These are phyloP conservation scores for Atlantisia rogersi DNA, from an alignment of 2,113 vertebrate species.

Conservation along the genomic window DNA sequence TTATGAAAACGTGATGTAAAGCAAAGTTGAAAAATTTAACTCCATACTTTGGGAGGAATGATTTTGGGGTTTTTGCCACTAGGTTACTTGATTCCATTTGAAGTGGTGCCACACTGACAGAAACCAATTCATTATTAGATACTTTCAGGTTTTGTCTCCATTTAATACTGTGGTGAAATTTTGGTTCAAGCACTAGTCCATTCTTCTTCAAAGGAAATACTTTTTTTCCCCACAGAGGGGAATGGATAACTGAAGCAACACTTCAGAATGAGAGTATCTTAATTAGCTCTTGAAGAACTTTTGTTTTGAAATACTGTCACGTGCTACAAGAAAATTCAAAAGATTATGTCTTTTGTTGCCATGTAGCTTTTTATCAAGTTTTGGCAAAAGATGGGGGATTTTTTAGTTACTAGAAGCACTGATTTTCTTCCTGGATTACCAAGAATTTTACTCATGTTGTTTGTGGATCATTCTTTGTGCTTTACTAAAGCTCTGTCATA, in stretches of 20 bases:
- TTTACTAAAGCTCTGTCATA: slow-evolving; percentile 23
- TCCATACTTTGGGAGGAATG: not conserved
- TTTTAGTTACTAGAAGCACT: not conserved
- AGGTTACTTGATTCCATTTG: not conserved
- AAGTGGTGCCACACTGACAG: not conserved
- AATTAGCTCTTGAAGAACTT: slow-evolving; percentile 39
- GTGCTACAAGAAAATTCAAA: slow-evolving; percentile 33
- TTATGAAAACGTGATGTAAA: not conserved
- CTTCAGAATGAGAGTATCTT: not conserved
- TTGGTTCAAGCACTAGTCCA: not conserved
- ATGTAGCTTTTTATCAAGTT: not conserved
- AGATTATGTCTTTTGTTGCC: not conserved
- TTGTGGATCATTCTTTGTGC: slow-evolving; percentile 26
- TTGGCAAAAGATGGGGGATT: not conserved
- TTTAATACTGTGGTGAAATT: not conserved
- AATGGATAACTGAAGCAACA: not conserved
- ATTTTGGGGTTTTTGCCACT: not conserved
- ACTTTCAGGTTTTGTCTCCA: not conserved
- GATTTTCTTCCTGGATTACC: not conserved
- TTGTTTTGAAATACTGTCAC: slow-evolving; percentile 66
- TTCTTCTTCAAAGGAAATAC: not conserved
- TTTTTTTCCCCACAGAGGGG: not conserved
- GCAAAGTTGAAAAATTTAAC: not conserved
- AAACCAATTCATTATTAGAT: slow-evolving; percentile 2
- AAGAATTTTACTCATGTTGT: not conserved